Conservation (phyloP, 2,888 invertebrate species). For the Malachius bipustulatus region DNA sequence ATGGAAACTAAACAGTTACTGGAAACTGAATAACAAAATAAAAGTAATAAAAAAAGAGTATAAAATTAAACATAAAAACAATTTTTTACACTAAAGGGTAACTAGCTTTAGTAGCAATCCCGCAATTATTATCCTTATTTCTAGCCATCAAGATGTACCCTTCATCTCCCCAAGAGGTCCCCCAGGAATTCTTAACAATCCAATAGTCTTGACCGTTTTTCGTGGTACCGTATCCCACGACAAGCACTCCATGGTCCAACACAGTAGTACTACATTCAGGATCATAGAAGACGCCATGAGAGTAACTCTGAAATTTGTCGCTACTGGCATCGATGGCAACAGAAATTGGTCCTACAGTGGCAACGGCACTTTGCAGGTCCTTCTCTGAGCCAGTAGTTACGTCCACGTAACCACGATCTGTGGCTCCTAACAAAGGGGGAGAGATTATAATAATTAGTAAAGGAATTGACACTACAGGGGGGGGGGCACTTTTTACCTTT, state of each 20-base stretch:
- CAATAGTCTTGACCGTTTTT: constrained; percentile 66
- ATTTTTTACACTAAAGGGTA: constrained; percentile 73
- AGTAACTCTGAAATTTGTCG: constrained; percentile 60
- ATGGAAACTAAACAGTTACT: no score
- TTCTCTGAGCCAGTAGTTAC: constrained; percentile 56
- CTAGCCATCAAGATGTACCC: constrained; percentile 85
- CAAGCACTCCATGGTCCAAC: constrained; percentile 79
- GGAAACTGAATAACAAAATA: no score
- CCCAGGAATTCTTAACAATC: constrained; percentile 84
- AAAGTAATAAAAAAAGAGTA: no score
- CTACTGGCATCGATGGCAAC: constrained; percentile 80
- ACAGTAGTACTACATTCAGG: constrained; percentile 55
- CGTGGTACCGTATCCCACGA: constrained; percentile 71
- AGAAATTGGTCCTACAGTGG: constrained; percentile 70
- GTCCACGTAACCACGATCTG: constrained; percentile 69
- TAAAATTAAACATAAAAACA: no score
- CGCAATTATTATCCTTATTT: constrained; percentile 75
- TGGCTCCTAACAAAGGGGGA: no score
- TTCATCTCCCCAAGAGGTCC: constrained; percentile 63
- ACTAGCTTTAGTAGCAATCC: constrained; percentile 70
- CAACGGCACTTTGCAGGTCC: constrained; percentile 63
- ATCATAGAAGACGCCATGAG: constrained; percentile 67
- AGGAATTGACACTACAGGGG: no score
- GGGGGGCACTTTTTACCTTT: no score
- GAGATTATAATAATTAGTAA: no score